Base-by-base conservation (phyloP, 1,140 invertebrate genomes). In the Micrasema longulum region DNA sequence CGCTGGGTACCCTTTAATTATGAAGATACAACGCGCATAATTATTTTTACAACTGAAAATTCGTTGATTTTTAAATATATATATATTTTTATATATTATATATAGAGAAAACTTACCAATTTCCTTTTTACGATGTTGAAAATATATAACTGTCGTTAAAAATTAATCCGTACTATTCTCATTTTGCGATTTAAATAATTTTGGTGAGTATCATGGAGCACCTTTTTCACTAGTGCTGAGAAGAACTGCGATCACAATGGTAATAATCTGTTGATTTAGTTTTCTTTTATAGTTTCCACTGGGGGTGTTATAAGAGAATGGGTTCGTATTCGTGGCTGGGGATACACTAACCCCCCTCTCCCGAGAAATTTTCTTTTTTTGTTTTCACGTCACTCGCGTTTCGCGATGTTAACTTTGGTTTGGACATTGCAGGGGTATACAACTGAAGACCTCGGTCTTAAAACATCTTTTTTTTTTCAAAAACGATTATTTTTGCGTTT, bases 361-460 rank as follows among this genome's bases (percentile, higher is more conserved):
- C 47, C 23, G 22, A 23, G 38, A 9, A 31, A 64, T 64, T 64
- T 64, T 64, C 43, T 64, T 64, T 64, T 43, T 20, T 31, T 55
- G 26, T 62, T 62, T 62, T 62, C 11, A 41, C 57, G 57, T 47
- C 60, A 64, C 22, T 64, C 60, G 31, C 43, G 20, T 64, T 22
- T 57, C 53, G 31, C 53, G 23, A 20, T 7, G 55, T 41, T 41
- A 41, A 18, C 16, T 14, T 10, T 7, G 12, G 36, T 31, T 41
- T 60, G 55, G 55, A 41, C 55, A 38, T 5, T 3, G 3, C 55
- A 60, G 55, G 36, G 55, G 7, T 60, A n/a, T n/a, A n/a, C n/a
- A n/a, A n/a, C n/a, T n/a, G n/a, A n/a, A n/a, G n/a, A n/a, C n/a
- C n/a, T n/a, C n/a, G n/a, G n/a, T n/a, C n/a, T n/a, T n/a, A n/a